Evolutionary conservation across 2,888 invertebrate genomes (phyloP).

Genomic region (Pachliopta kotzebuea): DNA sequence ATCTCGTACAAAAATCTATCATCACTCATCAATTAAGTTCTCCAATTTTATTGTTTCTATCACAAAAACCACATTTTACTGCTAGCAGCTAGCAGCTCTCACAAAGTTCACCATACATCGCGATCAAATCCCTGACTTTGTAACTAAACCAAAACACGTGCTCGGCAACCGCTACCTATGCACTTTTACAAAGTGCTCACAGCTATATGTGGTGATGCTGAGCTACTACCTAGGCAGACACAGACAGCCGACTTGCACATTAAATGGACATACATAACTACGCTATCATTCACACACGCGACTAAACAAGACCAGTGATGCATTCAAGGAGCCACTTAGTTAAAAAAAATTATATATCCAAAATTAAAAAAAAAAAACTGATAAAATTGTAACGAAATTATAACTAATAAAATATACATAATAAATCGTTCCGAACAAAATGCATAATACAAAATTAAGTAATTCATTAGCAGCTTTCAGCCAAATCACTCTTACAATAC

Average conservation of each 20-base stretch:
- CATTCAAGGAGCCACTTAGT: conserved; percentile 13
- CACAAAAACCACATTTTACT: conserved; percentile 76
- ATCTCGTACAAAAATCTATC: conserved; percentile 71
- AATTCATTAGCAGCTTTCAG: conserved; percentile 66
- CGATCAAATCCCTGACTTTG: conserved; percentile 57
- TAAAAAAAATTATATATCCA: conserved; percentile 39
- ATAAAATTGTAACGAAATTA: conserved; percentile 48
- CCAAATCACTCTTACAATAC: conserved; percentile 40
- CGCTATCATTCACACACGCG: conserved; percentile 14
- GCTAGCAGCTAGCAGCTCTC: conserved; percentile 76
- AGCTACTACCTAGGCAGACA: conserved; percentile 23
- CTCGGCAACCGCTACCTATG: conserved; percentile 36
- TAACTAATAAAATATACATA: conserved; percentile 55
- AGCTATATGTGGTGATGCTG: conserved; percentile 31
- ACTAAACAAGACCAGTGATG: conserved; percentile 20
- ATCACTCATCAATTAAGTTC: conserved; percentile 61
- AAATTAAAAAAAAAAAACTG: conserved; percentile 41
- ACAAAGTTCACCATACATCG: conserved; percentile 55
- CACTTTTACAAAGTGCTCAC: conserved; percentile 53
- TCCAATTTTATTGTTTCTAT: conserved; percentile 77
- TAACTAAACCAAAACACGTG: conserved; percentile 51
- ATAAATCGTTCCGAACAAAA: conserved; percentile 59
- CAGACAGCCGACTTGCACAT: conserved; percentile 23
- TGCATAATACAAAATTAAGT: conserved; percentile 60
- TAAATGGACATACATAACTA: conserved; percentile 32